A percentile compares a stretch with the other conserved stretches of the same genome.
These are phyloP conservation scores for Bucorvus abyssinicus DNA, from an alignment of 2,797 vertebrate genomes.

Conservation along the genomic window DNA sequence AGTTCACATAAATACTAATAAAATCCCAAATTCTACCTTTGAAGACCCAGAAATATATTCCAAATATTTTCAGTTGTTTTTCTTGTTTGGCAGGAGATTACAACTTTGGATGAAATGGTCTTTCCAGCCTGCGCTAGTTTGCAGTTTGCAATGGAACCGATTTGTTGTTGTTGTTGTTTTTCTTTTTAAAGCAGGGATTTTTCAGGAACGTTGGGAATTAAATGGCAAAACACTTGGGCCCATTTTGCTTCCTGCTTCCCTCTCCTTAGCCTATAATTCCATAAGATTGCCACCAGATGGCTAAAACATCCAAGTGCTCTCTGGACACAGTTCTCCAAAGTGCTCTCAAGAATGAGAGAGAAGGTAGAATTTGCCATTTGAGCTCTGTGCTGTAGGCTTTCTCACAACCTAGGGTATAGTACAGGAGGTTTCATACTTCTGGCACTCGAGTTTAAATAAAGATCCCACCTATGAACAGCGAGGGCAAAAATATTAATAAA, in stretches of 20 bases:
- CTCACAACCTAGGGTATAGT: background rate
- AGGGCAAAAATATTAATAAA: background rate
- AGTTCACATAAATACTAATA: background rate
- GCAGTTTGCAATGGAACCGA: background rate
- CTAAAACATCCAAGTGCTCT: background rate
- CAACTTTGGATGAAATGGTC: background rate
- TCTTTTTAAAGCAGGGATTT: background rate
- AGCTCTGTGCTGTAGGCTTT: background rate
- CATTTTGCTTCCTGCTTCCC: background rate
- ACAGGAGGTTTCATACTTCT: background rate
- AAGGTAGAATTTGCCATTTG: background rate
- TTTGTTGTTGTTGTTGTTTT: background rate
- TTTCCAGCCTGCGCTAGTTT: background rate
- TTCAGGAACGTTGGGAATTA: background rate
- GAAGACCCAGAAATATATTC: background rate
- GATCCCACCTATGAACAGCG: background rate
- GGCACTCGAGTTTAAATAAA: background rate
- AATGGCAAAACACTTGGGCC: background rate
- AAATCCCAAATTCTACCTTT: background rate
- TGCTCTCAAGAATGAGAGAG: background rate
- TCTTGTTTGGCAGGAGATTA: background rate
- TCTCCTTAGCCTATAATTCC: background rate
- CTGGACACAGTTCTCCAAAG: background rate
- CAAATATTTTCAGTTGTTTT: conserved; percentile 1
- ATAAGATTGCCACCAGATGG: background rate